A percentile compares a stretch with the other conserved stretches of the same genome.
Evolutionary conservation across 2,113 vertebrate genomes (phyloP).

Genomic region (Morone saxatilis): DNA sequence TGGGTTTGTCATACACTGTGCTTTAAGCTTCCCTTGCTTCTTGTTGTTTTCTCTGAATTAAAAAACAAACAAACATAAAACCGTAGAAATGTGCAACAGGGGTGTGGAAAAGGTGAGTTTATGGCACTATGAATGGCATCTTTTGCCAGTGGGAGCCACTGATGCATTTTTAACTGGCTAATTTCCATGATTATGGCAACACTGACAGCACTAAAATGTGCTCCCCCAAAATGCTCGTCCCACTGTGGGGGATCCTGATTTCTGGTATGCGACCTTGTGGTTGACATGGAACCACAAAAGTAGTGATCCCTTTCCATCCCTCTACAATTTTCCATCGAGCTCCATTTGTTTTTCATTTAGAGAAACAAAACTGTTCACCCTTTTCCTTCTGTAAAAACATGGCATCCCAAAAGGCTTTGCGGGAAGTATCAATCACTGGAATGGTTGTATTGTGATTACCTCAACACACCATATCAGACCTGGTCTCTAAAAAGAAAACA

Average conservation of each 20-base stretch:
- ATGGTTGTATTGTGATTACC: conserved; percentile 70
- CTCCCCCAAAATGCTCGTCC: conserved; percentile 56
- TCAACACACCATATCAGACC: conserved; percentile 60
- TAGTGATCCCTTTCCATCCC: conserved; percentile 75
- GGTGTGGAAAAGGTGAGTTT: conserved; percentile 25
- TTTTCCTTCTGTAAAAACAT: conserved; percentile 81
- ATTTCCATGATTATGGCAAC: conserved; percentile 64
- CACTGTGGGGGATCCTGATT: conserved; percentile 75
- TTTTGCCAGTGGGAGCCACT: conserved; percentile 44
- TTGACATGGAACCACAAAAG: conserved; percentile 77
- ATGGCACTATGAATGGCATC: conserved; percentile 26
- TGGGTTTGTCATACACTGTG: conserved; percentile 33
- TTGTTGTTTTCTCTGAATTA: neutral
- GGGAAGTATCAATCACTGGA: conserved; percentile 79
- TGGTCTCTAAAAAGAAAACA: conserved; percentile 69
- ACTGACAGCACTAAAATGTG: conserved; percentile 60
- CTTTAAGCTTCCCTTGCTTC: neutral
- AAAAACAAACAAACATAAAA: conserved; percentile 7
- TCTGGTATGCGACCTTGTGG: conserved; percentile 81
- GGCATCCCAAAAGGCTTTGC: conserved; percentile 75
- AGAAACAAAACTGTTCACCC: conserved; percentile 78
- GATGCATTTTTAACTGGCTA: conserved; percentile 62
- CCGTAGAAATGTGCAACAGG: too few species aligned
- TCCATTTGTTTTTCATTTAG: conserved; percentile 80
- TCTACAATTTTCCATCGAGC: conserved; percentile 75